A percentile compares a stretch with the other conserved stretches of the same genome.
Conservation (phyloP, 2,888 invertebrate species). For the Cheiracanthium punctorium region DNA sequence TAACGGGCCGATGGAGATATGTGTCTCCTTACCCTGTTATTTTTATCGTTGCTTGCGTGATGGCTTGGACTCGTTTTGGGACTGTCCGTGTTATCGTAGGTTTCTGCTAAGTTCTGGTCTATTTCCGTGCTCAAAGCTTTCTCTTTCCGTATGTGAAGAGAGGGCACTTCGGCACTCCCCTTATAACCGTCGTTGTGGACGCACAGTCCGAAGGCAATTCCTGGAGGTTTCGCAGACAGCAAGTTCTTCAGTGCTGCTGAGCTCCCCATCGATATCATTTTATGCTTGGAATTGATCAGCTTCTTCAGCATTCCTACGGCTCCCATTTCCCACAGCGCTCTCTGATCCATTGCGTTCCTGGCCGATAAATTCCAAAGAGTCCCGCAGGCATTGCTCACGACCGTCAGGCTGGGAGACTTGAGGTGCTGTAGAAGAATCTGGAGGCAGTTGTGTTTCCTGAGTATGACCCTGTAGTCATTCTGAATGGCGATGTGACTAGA, state of each 20-base stretch:
- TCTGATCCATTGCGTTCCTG: slow-evolving; percentile 91
- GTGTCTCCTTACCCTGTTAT: slow-evolving; percentile 59
- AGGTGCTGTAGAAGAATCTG: slow-evolving; percentile 92
- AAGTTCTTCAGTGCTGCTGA: slow-evolving; percentile 96
- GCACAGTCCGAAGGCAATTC: slow-evolving; percentile 58
- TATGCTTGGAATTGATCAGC: slow-evolving; percentile 95
- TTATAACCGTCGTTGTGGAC: slow-evolving; percentile 29
- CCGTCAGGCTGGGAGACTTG: slow-evolving; percentile 93
- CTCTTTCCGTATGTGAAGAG: slow-evolving; percentile 89
- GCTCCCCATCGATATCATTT: slow-evolving; percentile 98
- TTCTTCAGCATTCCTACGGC: slow-evolving; percentile 94
- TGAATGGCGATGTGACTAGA: slow-evolving; percentile 88
- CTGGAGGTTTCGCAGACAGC: slow-evolving; percentile 83
- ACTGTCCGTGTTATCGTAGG: slow-evolving; percentile 90
- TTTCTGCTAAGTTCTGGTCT: slow-evolving; percentile 89
- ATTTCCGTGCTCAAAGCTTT: slow-evolving; percentile 80
- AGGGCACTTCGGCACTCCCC: slow-evolving; percentile 80
- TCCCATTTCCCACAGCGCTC: slow-evolving; percentile 92
- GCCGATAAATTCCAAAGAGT: slow-evolving; percentile 98
- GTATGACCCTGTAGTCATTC: slow-evolving; percentile 74
- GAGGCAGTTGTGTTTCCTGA: slow-evolving; percentile 87
- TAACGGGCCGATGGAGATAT: slow-evolving; percentile 41
- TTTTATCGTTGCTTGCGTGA: slow-evolving; percentile 70
- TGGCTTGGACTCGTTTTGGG: slow-evolving; percentile 76
- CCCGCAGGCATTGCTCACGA: slow-evolving; percentile 97